phyloP scores from a whole-genome alignment of 2,888 invertebrate genomes.

The Palloptera scutellata region DNA sequence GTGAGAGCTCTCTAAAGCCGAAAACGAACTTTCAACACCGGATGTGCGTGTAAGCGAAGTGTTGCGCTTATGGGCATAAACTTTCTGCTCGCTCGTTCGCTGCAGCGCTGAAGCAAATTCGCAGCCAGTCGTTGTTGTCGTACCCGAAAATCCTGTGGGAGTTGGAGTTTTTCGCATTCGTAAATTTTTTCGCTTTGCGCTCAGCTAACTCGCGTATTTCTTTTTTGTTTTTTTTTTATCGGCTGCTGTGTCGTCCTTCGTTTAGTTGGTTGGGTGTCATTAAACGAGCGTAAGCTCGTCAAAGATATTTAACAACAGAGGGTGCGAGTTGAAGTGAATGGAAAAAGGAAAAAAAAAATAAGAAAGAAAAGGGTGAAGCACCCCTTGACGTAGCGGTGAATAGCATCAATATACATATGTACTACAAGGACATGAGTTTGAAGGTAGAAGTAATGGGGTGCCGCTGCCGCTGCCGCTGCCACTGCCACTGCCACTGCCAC shows the following conservation, averaged over 20 bases:
- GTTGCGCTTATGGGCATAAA: not conserved
- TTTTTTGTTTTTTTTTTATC: no score
- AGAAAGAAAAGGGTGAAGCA: not conserved
- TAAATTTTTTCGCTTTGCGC: no score
- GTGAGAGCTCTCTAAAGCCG: not conserved
- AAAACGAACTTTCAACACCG: conserved; percentile 6
- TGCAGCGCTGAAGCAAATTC: no score
- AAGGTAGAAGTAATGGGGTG: conserved; percentile 18
- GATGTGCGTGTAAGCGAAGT: conserved; percentile 8
- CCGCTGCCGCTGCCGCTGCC: not conserved
- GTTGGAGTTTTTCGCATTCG: no score
- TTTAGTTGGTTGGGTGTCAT: conserved; percentile 5
- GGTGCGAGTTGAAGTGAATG: not conserved
- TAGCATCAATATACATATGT: no score
- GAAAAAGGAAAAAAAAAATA: not conserved
- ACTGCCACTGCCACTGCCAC: not conserved
- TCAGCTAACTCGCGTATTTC: no score
- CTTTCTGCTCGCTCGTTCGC: not conserved
- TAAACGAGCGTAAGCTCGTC: conserved; percentile 20
- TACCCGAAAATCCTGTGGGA: no score
- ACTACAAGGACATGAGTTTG: conserved; percentile 12
- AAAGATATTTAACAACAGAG: no score
- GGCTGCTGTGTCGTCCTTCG: not conserved
- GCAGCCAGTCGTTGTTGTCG: no score
- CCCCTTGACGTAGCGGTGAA: not conserved